Evolutionary conservation across 2,888 invertebrate species (phyloP).

Genomic region (Patella caerulea): DNA sequence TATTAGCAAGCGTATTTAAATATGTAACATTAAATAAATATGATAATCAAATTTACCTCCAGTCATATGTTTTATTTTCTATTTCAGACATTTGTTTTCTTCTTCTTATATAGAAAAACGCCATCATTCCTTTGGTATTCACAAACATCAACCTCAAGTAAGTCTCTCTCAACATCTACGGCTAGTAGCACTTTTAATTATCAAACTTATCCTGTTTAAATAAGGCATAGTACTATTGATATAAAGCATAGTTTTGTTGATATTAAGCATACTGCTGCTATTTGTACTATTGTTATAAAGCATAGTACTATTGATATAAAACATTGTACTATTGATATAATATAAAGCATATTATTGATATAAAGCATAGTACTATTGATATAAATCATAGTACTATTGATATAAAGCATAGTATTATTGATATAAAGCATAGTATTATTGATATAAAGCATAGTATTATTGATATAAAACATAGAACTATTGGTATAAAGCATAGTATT

Average conservation of each 20-base stretch:
- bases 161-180: constrained; percentile 33
- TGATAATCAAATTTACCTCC: no score
- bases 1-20: no score
- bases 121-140: constrained; percentile 37
- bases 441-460: no score
- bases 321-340: background rate
- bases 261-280: background rate
- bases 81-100: constrained; percentile 56
- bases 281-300: background rate
- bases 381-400: no score
- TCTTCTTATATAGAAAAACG: constrained; percentile 53
- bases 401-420: background rate
- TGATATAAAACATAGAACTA: no score
- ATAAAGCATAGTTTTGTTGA: no score
- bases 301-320: background rate
- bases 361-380: no score
- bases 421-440: background rate
- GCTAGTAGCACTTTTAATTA: background rate
- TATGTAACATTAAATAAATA: no score
- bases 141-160: constrained; percentile 34
- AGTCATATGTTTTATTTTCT: background rate
- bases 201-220: no score
- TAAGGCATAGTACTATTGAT: no score
- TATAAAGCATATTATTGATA: background rate
- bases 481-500: no score